Conservation (phyloP, 2,888 invertebrate genomes). For the Scotopteryx bipunctaria region DNA sequence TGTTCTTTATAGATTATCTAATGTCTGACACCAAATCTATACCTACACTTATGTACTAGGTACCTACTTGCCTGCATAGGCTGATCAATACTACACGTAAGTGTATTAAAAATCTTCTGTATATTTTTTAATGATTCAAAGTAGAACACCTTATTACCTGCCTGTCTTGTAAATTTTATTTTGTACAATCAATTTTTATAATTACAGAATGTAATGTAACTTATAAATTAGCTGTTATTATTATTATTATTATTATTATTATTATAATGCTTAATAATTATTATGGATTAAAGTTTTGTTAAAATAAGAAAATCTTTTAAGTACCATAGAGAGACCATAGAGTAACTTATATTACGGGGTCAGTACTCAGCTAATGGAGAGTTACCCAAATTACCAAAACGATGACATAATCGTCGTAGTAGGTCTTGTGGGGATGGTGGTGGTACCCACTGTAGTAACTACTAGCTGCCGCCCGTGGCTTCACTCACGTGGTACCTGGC, state of each 20-base stretch:
- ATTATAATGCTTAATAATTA: slow-evolving; percentile 60
- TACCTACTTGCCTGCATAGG: neutral
- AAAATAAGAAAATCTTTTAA: slow-evolving; percentile 49
- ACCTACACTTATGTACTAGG: neutral
- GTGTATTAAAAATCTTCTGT: neutral
- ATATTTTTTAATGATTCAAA: neutral
- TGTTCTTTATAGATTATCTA: neutral
- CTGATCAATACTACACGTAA: neutral
- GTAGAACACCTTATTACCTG: neutral
- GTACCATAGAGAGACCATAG: slow-evolving; percentile 28
- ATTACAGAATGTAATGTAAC: slow-evolving; percentile 44
- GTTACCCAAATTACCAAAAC: no score
- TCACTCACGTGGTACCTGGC: no score
- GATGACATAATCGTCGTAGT: no score
- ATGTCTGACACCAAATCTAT: neutral
- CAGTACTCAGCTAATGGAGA: neutral
- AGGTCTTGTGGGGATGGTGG: no score
- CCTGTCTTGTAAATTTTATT: slow-evolving; percentile 1
- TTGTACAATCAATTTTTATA: slow-evolving; percentile 16
- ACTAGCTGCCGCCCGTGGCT: no score
- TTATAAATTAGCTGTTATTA: slow-evolving; percentile 52
- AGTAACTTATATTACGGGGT: no score
- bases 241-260: no score
- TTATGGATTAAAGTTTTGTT: slow-evolving; percentile 67
- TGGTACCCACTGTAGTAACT: no score